Base-by-base conservation (phyloP, 2,113 vertebrate species). In the Manacus vitellinus region DNA sequence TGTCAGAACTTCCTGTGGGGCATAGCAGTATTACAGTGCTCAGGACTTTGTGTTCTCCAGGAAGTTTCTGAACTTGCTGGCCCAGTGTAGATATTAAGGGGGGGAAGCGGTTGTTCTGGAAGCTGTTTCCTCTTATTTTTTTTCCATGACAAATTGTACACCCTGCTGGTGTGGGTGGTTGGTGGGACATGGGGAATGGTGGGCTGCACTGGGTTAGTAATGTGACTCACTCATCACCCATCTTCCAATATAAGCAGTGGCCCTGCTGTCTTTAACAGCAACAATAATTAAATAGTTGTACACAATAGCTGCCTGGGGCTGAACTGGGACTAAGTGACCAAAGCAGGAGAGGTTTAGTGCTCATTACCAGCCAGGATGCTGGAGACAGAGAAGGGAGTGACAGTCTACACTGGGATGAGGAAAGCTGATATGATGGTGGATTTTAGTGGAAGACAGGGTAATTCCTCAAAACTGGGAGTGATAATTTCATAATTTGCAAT, bases 11-110 rank as follows among this genome's bases (percentile, higher is more conserved):
- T 86, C 63, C 63, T 19, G 14, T 37, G 65, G 39, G 31, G 62
- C 2, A 1, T 23, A 81, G 55, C 43, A 74, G 30, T 47, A 47
- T 83, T 59, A 35, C 72, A 81, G 39, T 46, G 44, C 83, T 80
- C 31, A 62, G 54, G 56, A 92, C 63, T 81, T 93, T 13, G 43
- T 80, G 46, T 88, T 91, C 70, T 92, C 47, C 68, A 73, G 85
- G 75, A 96, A 83, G 61, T 77, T 89, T 66, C 75, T 88, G 68
- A 90, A 79, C 24, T 84, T 86, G 76, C 59, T 88, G 71, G 68
- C 37, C 51, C 33, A 88, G 21, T 0, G 0, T 35, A 59, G 31
- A 20, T 52, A 24, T 54, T 77, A 49, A 71, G 19, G 4, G 9
- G 20, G 12, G 7, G 33, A 18, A 70, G 73, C 4, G 0, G 23